Evolutionary conservation across 2,113 vertebrate species (phyloP), one percentile per base, ranked within the genome.

Genomic region (Jacana jacana): DNA sequence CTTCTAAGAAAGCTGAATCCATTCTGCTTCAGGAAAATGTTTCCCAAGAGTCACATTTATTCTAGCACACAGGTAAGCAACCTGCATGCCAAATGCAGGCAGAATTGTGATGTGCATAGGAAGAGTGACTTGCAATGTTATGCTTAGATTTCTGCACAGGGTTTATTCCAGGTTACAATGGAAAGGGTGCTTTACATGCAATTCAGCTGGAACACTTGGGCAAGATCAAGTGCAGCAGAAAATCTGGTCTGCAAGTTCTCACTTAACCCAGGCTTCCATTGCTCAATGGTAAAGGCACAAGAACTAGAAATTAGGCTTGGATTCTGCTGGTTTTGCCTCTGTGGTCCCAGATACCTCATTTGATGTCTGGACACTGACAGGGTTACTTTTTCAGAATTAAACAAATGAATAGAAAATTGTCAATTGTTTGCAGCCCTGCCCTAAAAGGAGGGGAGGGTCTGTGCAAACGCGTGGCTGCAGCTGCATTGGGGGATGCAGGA

Each of bases 401-500:
- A 57, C 15, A 48, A 77, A 39, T 22, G 12, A 68, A 48, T 17
- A 64, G 66, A 48, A 84, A 37, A 46, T 61, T 61, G 20, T 40
- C 48, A 37, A 13, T 40, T 79, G 7, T 31, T 58, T 52, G 40
- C 49, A 84, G 93, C 19, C 30, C 63, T 76, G 49, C 39, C 44
- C 39, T 70, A 10, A 15, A 58, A 75, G 49, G 44, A 70, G 37
- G 61, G 15, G 39, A 48, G 25, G 30, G 33, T 52, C 37, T 35
- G n/a, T 69, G 30, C 37, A 44, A 46, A 64, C 65, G 25, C 7
- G 5, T 10, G 8, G 46, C 63, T 58, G 58, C n/a, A 39, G 0
- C 27, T n/a, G 46, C 9, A 0, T 22, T 44, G 13, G 0, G 3
- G 55, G n/a, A 11, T 65, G 75, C 63, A 17, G 55, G 61, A 64